Base-by-base conservation (phyloP, 1,140 invertebrate genomes). In the Rhizoglyphus robini region DNA sequence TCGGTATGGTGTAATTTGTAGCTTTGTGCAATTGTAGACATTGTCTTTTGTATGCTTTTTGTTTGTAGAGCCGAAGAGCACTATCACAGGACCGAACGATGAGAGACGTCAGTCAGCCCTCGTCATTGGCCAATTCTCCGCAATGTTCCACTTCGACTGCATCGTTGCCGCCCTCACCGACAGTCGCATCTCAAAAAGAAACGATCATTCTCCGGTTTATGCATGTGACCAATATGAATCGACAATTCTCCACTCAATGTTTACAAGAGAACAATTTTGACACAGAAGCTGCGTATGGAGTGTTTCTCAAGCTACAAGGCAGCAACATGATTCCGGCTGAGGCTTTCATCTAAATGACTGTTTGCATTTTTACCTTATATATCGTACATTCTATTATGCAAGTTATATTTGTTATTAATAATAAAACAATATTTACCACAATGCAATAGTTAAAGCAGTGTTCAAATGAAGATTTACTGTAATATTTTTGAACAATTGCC, bases 201-300 rank as follows among this genome's bases (percentile, higher is more conserved):
- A n/a, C n/a, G 75, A 83, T 89, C 82, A 75, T 89, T 0, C 70
- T 81, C 54, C 78, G 82, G 48, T 82, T 93, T 67, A 77, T 82
- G 41, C 76, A 81, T 41, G 83, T 86, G 72, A 89, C 88, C 18
- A 84, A 85, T 65, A 92, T 94, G 88, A 94, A 91, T 75, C 67
- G 84, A 1, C 80, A 84, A 23, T 94, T 86, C 84, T 86, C 88
- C 49, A 76, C 80, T 66, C 86, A 87, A 74, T 95, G 91, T 73
- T 77, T 95, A 27, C 81, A 86, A 76, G 86, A 93, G 74, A 88
- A 87, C 13, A 80, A 83, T 25, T 94, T 89, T 88, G 83, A 91
- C 73, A 87, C 83, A 69, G 80, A 86, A 66, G 81, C 82, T 70
- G 86, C 89, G 4, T 75, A 83, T 0, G 78, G 81, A 51, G 84